Conservation (phyloP, 2,113 vertebrate genomes). For the Murina feae region DNA sequence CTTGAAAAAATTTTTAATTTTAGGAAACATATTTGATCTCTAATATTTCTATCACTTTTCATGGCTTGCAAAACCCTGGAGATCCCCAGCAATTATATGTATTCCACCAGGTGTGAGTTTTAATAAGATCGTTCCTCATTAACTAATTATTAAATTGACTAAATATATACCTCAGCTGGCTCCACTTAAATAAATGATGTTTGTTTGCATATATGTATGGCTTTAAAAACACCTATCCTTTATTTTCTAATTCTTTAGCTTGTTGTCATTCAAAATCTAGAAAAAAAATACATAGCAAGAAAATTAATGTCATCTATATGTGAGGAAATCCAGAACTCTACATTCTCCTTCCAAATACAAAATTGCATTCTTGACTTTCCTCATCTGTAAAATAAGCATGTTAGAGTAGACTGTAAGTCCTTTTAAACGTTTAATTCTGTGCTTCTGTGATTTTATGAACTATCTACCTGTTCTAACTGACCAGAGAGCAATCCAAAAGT, state of each 20-base stretch:
- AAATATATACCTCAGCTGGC: background rate
- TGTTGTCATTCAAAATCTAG: background rate
- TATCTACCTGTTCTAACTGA: background rate
- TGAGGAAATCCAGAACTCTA: background rate
- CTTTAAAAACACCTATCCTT: background rate
- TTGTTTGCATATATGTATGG: background rate
- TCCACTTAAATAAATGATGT: slow-evolving; percentile 1
- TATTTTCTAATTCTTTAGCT: background rate
- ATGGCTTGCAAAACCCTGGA: slow-evolving; percentile 39
- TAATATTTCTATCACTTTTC: slow-evolving; percentile 25
- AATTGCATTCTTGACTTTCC: background rate
- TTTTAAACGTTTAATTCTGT: background rate
- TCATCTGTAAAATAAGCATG: background rate
- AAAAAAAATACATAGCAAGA: background rate
- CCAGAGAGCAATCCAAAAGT: background rate
- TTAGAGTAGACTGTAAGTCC: background rate
- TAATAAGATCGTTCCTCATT: slow-evolving; percentile 35
- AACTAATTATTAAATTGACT: slow-evolving; percentile 47
- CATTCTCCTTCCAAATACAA: background rate
- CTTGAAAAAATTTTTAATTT: slow-evolving; percentile 36
- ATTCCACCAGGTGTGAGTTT: slow-evolving; percentile 49
- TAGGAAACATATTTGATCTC: slow-evolving; percentile 35
- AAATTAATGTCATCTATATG: background rate
- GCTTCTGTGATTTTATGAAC: background rate
- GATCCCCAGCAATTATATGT: slow-evolving; percentile 31